These are phyloP conservation scores for Takifugu rubripes DNA, from an alignment of 2,797 vertebrate genomes.

Conservation along the genomic window DNA sequence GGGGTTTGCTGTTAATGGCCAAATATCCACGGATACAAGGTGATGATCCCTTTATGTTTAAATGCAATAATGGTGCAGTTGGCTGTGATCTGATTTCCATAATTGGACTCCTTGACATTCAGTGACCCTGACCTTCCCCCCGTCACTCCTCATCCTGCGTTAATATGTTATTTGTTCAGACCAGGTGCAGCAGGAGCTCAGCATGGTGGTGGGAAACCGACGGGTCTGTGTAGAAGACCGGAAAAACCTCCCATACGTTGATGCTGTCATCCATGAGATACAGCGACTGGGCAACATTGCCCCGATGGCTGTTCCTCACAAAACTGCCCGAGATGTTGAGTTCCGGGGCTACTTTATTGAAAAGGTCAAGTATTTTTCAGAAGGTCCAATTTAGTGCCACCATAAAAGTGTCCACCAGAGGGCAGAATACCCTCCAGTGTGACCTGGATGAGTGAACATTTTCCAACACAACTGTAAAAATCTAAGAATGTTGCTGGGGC, in stretches of 20 bases:
- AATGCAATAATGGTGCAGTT: slow-evolving; percentile 16
- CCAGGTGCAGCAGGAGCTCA: slow-evolving; percentile 61
- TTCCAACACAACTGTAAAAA: too few relatives aligned
- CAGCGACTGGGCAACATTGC: slow-evolving; percentile 55
- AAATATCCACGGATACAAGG: slow-evolving; percentile 72
- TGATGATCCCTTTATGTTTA: neutral
- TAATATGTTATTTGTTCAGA: slow-evolving; percentile 26
- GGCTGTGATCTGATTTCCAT: too few relatives aligned
- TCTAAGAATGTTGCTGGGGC: too few relatives aligned
- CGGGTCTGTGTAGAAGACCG: slow-evolving; percentile 44
- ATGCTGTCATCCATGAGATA: slow-evolving; percentile 68
- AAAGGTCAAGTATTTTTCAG: slow-evolving; percentile 25
- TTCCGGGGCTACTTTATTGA: slow-evolving; percentile 67
- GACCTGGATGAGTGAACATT: too few relatives aligned
- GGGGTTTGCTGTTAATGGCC: slow-evolving; percentile 68
- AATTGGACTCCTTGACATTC: neutral
- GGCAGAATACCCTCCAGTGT: too few relatives aligned
- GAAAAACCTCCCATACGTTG: slow-evolving; percentile 56
- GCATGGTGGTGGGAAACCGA: slow-evolving; percentile 45
- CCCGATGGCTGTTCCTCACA: slow-evolving; percentile 50
- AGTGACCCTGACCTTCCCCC: neutral
- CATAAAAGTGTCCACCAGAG: too few relatives aligned
- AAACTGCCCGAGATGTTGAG: slow-evolving; percentile 55
- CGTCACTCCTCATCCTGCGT: neutral
- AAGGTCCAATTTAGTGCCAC: too few relatives aligned